phyloP scores from a whole-genome alignment of 2,113 vertebrate genomes.

The Gobius niger region DNA sequence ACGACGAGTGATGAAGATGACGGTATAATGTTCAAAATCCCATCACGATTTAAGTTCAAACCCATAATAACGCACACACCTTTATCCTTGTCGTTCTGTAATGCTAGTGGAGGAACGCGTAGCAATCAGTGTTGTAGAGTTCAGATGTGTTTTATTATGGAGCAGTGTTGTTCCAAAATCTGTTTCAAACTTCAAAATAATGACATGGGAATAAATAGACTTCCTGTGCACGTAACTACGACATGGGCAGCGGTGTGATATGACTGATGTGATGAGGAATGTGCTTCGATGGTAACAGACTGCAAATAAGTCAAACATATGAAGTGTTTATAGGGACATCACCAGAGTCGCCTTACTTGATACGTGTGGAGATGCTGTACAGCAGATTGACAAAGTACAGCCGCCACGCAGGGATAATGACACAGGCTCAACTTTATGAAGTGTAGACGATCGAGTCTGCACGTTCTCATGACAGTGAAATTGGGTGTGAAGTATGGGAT shows the following conservation, averaged over 20 bases:
- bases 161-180: background rate
- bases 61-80: slow-evolving; percentile 1
- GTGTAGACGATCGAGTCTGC: background rate
- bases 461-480: background rate
- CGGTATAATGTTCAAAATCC: slow-evolving; percentile 16
- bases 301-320: slow-evolving; percentile 24
- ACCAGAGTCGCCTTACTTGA: background rate
- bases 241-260: too few species aligned
- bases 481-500: background rate
- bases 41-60: background rate
- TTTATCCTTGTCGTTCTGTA: slow-evolving; percentile 11
- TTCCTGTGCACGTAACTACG: too few species aligned
- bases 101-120: background rate
- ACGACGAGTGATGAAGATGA: slow-evolving; percentile 8
- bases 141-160: too few species aligned
- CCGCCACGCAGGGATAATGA: background rate
- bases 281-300: background rate
- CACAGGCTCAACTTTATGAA: background rate
- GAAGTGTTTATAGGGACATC: background rate
- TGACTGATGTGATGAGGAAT: too few species aligned
- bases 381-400: background rate
- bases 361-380: background rate
- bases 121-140: background rate
- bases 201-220: too few species aligned
- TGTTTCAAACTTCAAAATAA: background rate